Evolutionary conservation across 2,113 vertebrate species (phyloP).

Genomic region (Antechinus stuartii): DNA sequence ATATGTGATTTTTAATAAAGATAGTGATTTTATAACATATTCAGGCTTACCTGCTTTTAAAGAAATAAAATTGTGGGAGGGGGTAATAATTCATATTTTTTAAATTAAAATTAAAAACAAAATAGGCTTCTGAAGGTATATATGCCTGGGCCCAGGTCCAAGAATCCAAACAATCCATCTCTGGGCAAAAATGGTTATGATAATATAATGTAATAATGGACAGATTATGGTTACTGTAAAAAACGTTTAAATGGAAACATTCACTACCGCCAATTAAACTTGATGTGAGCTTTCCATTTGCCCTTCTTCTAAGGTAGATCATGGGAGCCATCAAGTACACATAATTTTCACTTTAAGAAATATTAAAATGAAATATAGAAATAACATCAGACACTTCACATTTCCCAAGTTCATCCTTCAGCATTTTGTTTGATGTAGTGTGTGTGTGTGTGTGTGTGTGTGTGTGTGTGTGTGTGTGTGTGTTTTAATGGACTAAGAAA

Average conservation of each 20-base stretch:
- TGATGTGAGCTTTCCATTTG: slow-evolving; percentile 39
- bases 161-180: neutral
- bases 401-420: slow-evolving; percentile 48
- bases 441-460: neutral
- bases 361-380: slow-evolving; percentile 38
- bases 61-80: neutral
- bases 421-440: slow-evolving; percentile 30
- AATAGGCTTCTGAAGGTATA: neutral
- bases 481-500: slow-evolving; percentile 46
- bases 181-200: neutral
- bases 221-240: slow-evolving; percentile 5
- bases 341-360: slow-evolving; percentile 28
- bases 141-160: neutral
- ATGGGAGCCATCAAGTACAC: slow-evolving; percentile 1
- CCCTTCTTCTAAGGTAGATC: slow-evolving; percentile 3
- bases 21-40: neutral
- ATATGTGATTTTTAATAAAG: neutral
- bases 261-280: slow-evolving; percentile 27
- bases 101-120: neutral
- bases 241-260: slow-evolving; percentile 47
- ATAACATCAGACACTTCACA: neutral
- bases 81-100: neutral
- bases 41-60: neutral
- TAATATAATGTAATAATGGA: neutral
- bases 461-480: neutral